A percentile compares a stretch with the other conserved stretches of the same genome.
Conservation (phyloP, 2,113 vertebrate genomes). For the Amphiprion percula region DNA sequence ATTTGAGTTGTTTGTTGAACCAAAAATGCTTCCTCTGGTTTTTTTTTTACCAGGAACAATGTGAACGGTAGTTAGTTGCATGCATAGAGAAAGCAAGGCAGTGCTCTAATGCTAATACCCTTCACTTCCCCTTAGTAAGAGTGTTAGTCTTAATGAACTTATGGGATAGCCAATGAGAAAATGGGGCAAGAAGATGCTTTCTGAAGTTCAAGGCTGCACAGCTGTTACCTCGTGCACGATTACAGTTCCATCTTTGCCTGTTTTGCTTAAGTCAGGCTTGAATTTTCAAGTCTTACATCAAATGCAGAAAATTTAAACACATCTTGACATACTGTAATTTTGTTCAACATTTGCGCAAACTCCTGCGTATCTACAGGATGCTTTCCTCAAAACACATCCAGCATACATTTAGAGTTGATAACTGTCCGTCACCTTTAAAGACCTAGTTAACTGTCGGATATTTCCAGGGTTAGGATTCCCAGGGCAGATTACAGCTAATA, state of each 20-base stretch:
- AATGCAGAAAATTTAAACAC: background rate
- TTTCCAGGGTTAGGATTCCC: slow-evolving; percentile 72
- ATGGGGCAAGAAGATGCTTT: slow-evolving; percentile 22
- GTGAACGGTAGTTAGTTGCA: background rate
- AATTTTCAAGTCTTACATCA: background rate
- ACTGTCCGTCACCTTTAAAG: slow-evolving; percentile 36
- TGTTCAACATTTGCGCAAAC: background rate
- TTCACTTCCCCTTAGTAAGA: slow-evolving; percentile 68
- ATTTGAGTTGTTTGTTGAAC: slow-evolving; percentile 11
- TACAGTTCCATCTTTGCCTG: background rate
- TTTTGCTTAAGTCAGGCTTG: background rate
- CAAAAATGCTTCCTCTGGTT: slow-evolving; percentile 3
- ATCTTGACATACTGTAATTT: background rate
- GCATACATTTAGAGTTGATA: slow-evolving; percentile 3
- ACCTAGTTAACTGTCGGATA: slow-evolving; percentile 54
- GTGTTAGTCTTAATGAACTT: slow-evolving; percentile 72
- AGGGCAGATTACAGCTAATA: slow-evolving; percentile 81
- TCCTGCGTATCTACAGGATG: background rate
- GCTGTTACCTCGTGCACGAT: background rate
- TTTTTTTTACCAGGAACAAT: slow-evolving; percentile 6
- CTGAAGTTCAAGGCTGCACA: slow-evolving; percentile 39
- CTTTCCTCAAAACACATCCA: background rate
- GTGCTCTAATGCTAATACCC: slow-evolving; percentile 33
- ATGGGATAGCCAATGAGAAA: slow-evolving; percentile 56
- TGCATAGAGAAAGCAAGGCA: slow-evolving; percentile 8